These are phyloP conservation scores for Myripristis jacobus DNA, from an alignment of 2,797 vertebrate species.

Conservation along the genomic window DNA sequence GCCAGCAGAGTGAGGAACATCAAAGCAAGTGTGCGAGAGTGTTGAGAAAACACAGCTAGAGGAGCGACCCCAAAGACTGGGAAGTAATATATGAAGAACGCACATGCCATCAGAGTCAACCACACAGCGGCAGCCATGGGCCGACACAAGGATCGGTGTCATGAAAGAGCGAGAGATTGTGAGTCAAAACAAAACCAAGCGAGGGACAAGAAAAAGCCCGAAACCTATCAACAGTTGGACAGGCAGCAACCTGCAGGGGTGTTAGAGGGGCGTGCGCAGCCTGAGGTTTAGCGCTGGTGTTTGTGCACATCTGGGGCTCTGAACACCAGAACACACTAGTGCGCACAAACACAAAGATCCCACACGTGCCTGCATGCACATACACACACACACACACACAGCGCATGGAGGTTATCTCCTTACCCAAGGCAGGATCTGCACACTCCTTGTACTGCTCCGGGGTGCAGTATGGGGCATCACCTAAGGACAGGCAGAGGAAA, in stretches of 20 bases:
- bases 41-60: conserved; percentile 12
- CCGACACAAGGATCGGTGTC: conserved; percentile 12
- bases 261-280: conserved; percentile 9
- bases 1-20: conserved; percentile 30
- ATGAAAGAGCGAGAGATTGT: conserved; percentile 36
- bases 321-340: conserved; percentile 13
- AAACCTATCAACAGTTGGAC: conserved; percentile 55
- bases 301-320: conserved; percentile 54
- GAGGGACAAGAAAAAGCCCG: conserved; percentile 49
- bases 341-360: conserved; percentile 4
- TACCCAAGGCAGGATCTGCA: conserved; percentile 96
- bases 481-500: conserved; percentile 75
- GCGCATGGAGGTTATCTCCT: conserved; percentile 70
- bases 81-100: conserved; percentile 37
- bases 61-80: conserved; percentile 40
- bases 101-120: conserved; percentile 11
- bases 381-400: conserved; percentile 7
- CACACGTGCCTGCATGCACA: not conserved
- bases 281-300: conserved; percentile 60
- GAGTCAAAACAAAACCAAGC: conserved; percentile 60
- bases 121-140: conserved; percentile 35
- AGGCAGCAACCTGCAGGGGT: conserved; percentile 10
- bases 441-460: conserved; percentile 99
- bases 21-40: conserved; percentile 18
- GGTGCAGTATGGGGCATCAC: conserved; percentile 98